Percentiles rank a stretch among this genome's conserved stretches.
Conservation (phyloP, 1,140 invertebrate species). For the Portunus trituberculatus region DNA sequence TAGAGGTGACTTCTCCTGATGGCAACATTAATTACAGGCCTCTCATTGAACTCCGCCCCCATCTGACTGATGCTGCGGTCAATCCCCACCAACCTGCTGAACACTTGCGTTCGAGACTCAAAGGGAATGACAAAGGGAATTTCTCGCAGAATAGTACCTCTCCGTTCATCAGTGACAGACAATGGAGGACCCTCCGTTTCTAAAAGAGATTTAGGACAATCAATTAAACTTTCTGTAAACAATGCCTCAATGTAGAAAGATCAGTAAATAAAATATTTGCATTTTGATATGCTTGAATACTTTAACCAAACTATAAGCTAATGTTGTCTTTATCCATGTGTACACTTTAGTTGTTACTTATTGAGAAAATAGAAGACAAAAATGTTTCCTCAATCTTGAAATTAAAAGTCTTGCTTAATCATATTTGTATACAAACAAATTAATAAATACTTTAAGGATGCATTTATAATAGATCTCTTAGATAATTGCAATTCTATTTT, state of each 20-base stretch:
- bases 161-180: slow-evolving; percentile 92
- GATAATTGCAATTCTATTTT: background rate
- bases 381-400: background rate
- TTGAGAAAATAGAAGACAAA: background rate
- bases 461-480: too few species aligned
- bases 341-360: background rate
- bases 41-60: slow-evolving; percentile 72
- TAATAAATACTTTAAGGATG: background rate
- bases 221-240: background rate
- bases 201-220: background rate
- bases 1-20: slow-evolving; percentile 96
- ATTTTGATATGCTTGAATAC: background rate
- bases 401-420: background rate
- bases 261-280: background rate
- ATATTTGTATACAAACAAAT: background rate
- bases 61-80: slow-evolving; percentile 80
- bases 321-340: background rate
- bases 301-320: background rate
- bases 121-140: slow-evolving; percentile 97
- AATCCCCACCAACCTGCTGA: slow-evolving; percentile 86
- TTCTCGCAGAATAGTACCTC: slow-evolving; percentile 92
- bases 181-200: slow-evolving; percentile 86
- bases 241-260: background rate
- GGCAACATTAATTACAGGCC: slow-evolving; percentile 85
- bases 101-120: slow-evolving; percentile 91